These are phyloP conservation scores for Apodemia hepburni DNA, from an alignment of 2,888 invertebrate genomes.

Conservation along the genomic window DNA sequence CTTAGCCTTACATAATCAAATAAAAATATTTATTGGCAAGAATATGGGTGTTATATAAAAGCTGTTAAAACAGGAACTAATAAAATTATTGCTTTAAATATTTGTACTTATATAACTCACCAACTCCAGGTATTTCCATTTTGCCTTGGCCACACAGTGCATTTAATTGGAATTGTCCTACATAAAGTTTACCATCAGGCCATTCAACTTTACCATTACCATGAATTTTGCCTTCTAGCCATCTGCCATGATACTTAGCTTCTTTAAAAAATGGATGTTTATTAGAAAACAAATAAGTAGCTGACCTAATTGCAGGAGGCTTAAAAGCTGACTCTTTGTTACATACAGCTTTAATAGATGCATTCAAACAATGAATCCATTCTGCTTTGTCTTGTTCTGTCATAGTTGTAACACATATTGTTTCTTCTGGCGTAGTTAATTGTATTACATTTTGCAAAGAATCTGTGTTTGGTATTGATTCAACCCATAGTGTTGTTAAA, in stretches of 20 bases:
- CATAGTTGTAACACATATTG: slow-evolving; percentile 82
- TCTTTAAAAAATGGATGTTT: slow-evolving; percentile 87
- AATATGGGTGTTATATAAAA: no score
- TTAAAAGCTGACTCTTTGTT: slow-evolving; percentile 82
- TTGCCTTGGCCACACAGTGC: slow-evolving; percentile 86
- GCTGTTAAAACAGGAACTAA: no score
- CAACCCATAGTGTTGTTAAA: slow-evolving; percentile 90
- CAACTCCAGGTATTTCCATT: slow-evolving; percentile 82
- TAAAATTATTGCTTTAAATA: no score
- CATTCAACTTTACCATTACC: slow-evolving; percentile 91
- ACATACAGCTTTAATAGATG: slow-evolving; percentile 84
- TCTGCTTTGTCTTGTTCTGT: slow-evolving; percentile 87
- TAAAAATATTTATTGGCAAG: no score
- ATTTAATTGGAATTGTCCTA: slow-evolving; percentile 89
- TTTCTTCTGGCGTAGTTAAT: slow-evolving; percentile 90
- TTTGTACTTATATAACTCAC: slow-evolving; percentile 45
- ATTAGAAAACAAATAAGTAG: slow-evolving; percentile 84
- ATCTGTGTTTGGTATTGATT: slow-evolving; percentile 84
- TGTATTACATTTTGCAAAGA: slow-evolving; percentile 82
- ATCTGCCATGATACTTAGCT: slow-evolving; percentile 89
- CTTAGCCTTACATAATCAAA: no score
- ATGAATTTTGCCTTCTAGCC: slow-evolving; percentile 91
- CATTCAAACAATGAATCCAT: slow-evolving; percentile 89
- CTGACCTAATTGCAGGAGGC: slow-evolving; percentile 86
- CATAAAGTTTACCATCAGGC: slow-evolving; percentile 89